Conservation (phyloP, 2,888 invertebrate species). For the Tineola bisselliella region DNA sequence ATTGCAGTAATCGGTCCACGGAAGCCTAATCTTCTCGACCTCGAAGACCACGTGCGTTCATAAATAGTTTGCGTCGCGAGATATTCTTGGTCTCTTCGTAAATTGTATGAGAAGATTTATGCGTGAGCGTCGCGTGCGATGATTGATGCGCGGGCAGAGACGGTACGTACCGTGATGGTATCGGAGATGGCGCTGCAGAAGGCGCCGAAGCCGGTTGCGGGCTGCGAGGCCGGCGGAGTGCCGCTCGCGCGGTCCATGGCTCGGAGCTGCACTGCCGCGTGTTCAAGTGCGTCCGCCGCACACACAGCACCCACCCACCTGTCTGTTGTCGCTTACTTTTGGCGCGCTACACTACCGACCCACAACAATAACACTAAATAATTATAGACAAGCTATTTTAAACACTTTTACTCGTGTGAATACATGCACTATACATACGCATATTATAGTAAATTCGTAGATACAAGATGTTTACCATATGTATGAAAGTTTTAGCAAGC, state of each 20-base stretch:
- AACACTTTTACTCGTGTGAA: constrained; percentile 28
- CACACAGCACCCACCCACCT: constrained; percentile 40
- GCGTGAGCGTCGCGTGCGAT: not conserved
- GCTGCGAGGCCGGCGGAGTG: constrained; percentile 23
- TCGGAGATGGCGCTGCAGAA: constrained; percentile 64
- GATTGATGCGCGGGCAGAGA: constrained; percentile 10
- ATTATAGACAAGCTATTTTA: constrained; percentile 58
- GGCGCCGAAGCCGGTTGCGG: constrained; percentile 54
- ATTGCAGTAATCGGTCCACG: not conserved
- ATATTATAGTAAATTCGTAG: not conserved
- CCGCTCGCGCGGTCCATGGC: constrained; percentile 45
- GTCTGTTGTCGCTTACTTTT: constrained; percentile 57
- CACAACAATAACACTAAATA: constrained; percentile 63
- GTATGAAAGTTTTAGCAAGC: too few relatives aligned
- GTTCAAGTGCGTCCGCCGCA: constrained; percentile 8
- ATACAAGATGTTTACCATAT: not conserved
- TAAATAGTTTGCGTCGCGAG: constrained; percentile 32
- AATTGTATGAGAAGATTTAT: not conserved
- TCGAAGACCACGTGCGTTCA: constrained; percentile 60
- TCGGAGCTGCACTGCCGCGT: constrained; percentile 43
- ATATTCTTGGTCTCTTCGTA: not conserved
- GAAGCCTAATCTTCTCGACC: constrained; percentile 33
- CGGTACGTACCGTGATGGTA: constrained; percentile 58
- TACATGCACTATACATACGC: not conserved
- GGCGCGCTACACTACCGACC: constrained; percentile 58